Percentiles rank a stretch among this genome's conserved stretches.
These are phyloP conservation scores for Chiloscyllium punctatum DNA, from an alignment of 2,797 vertebrate genomes.

Conservation along the genomic window DNA sequence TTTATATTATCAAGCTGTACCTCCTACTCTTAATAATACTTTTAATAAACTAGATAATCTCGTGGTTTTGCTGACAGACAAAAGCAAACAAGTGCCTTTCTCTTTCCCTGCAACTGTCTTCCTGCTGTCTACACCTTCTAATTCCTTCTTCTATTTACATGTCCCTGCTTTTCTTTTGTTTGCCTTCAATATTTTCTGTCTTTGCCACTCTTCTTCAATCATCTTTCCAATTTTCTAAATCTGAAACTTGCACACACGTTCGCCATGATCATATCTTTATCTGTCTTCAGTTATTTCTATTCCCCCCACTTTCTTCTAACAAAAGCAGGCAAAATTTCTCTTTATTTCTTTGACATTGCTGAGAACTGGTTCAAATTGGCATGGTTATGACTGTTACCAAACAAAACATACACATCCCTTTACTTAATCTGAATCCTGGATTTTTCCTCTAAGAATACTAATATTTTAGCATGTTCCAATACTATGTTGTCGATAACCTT, in stretches of 20 bases:
- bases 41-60: not conserved
- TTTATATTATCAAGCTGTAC: not conserved
- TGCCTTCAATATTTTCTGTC: not conserved
- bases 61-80: not conserved
- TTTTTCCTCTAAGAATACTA: not conserved
- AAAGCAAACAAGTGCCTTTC: not conserved
- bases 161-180: not conserved
- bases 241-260: not conserved
- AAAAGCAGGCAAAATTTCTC: not conserved
- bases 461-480: not conserved
- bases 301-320: too few species aligned
- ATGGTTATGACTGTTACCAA: not conserved
- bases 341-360: not conserved
- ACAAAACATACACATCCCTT: not conserved
- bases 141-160: not conserved
- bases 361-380: not conserved
- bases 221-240: not conserved
- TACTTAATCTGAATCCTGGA: not conserved
- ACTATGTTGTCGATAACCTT: not conserved
- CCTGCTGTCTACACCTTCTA: not conserved
- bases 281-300: not conserved
- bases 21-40: not conserved
- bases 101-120: not conserved
- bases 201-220: not conserved
- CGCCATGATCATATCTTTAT: not conserved